Evolutionary conservation across 2,797 vertebrate species (phyloP).

Genomic region (Acestrorhynchus altus): DNA sequence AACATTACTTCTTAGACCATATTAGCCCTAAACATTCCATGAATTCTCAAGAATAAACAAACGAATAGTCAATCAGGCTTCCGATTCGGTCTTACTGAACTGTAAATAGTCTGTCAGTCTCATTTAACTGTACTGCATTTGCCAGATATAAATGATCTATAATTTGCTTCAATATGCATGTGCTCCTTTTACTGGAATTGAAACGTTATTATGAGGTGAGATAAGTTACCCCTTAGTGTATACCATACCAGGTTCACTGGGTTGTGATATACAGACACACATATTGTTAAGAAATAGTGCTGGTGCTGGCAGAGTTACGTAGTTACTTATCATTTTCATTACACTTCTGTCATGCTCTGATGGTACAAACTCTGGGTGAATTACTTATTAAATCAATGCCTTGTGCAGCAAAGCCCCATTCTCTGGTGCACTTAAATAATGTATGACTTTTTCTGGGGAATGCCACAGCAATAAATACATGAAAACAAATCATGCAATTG

Average conservation of each 20-base stretch:
- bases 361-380: constrained; percentile 18
- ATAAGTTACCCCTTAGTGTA: background rate
- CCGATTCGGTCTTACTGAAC: background rate
- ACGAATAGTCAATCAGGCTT: background rate
- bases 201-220: background rate
- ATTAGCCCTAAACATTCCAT: background rate
- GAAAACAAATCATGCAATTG: constrained; percentile 9
- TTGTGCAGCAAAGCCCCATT: constrained; percentile 1
- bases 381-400: constrained; percentile 38
- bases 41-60: background rate
- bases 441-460: constrained; percentile 16
- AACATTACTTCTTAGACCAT: background rate
- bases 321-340: constrained; percentile 36
- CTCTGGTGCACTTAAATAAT: constrained; percentile 30
- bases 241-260: background rate
- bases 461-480: constrained; percentile 14
- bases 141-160: background rate
- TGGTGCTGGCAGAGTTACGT: constrained; percentile 17
- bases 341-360: constrained; percentile 32
- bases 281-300: constrained; percentile 10
- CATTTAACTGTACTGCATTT: background rate
- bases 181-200: background rate
- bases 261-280: background rate
- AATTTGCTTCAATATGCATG: background rate
- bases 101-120: background rate